Evolutionary conservation across 2,797 vertebrate species (phyloP).

Genomic region (Pristis pectinata): DNA sequence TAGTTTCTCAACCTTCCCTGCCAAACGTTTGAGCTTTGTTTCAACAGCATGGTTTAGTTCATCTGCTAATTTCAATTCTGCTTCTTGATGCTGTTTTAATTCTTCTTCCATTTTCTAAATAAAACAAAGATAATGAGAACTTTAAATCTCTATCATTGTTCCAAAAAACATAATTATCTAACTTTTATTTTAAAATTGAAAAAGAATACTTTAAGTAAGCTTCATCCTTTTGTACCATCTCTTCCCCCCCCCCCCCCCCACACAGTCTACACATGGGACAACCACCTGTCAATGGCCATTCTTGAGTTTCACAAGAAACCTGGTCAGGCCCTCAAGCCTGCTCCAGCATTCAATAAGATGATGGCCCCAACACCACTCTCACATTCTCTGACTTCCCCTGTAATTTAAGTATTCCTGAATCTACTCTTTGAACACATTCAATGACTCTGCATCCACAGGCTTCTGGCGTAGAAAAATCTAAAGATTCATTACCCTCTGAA

Average conservation of each 20-base stretch:
- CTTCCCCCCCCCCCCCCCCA: not conserved
- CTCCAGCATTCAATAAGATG: too few relatives aligned
- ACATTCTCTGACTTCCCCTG: too few relatives aligned
- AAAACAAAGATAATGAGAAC: not conserved
- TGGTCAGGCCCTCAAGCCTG: too few relatives aligned
- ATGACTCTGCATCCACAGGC: too few relatives aligned
- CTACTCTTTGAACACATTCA: too few relatives aligned
- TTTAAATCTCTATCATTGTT: not conserved
- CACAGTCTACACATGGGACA: too few relatives aligned
- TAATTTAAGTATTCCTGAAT: too few relatives aligned
- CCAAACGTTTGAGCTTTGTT: conserved; percentile 52
- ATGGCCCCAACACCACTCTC: too few relatives aligned
- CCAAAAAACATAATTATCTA: not conserved
- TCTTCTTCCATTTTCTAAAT: conserved; percentile 55
- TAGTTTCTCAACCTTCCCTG: conserved; percentile 52
- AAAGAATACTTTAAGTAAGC: not conserved
- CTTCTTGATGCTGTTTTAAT: conserved; percentile 47
- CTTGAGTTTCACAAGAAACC: too few relatives aligned
- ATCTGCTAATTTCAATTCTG: conserved; percentile 46
- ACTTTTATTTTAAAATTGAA: not conserved
- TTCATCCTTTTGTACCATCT: not conserved
- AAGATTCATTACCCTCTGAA: too few relatives aligned
- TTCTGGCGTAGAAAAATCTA: too few relatives aligned
- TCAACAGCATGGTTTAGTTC: conserved; percentile 46
- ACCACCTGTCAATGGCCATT: not conserved